These are phyloP conservation scores for Lordiphosa collinella DNA, from an alignment of 1,140 invertebrate species.

Conservation along the genomic window DNA sequence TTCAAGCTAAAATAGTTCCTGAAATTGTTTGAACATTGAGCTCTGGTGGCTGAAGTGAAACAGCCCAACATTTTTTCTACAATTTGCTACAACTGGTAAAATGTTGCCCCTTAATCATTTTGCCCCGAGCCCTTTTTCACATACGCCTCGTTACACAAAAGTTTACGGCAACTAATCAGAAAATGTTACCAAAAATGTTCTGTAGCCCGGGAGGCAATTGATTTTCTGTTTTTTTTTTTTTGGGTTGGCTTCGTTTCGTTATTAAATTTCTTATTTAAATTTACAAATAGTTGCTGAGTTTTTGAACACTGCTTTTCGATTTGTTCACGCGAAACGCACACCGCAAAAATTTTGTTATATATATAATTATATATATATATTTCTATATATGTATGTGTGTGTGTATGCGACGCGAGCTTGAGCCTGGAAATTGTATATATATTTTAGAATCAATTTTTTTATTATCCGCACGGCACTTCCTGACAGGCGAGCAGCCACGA, in stretches of 20 bases:
- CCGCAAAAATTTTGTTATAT: conserved; percentile 31
- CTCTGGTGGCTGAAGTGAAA: too few species aligned
- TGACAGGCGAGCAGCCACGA: conserved; percentile 67
- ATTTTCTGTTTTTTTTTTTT: conserved; percentile 32
- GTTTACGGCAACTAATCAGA: conserved; percentile 36
- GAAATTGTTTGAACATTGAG: too few species aligned
- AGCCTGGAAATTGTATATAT: conserved; percentile 17
- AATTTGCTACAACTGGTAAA: too few species aligned
- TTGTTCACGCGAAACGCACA: conserved; percentile 18
- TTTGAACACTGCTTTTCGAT: conserved; percentile 2
- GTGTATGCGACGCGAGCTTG: conserved; percentile 36
- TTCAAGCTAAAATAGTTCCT: too few species aligned
- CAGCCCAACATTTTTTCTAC: too few species aligned
- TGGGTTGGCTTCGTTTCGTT: conserved; percentile 12
- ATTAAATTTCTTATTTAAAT: too few species aligned
- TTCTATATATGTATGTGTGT: conserved; percentile 11
- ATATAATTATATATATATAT: conserved; percentile 30
- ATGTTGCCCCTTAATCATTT: conserved; percentile 19
- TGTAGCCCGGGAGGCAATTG: conserved; percentile 62
- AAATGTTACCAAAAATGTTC: conserved; percentile 32
- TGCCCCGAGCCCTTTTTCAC: conserved; percentile 9
- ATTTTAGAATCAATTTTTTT: conserved; percentile 8
- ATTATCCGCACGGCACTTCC: conserved; percentile 69
- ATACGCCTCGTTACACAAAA: conserved; percentile 6
- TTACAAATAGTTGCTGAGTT: conserved; percentile 16